Conservation (phyloP, 2,797 vertebrate genomes). For the Clarias laeviceps region DNA sequence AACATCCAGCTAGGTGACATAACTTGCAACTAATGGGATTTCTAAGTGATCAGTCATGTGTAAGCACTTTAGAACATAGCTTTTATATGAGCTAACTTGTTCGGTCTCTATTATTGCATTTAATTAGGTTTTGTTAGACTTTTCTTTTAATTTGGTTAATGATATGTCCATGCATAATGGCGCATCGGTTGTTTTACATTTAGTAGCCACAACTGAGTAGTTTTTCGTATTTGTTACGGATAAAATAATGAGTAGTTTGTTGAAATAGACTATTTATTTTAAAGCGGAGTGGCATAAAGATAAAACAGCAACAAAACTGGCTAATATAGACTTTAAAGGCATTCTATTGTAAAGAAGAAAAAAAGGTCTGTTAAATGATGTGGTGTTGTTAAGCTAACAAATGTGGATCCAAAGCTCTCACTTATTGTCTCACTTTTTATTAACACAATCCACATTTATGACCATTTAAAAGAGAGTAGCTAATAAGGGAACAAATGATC, state of each 20-base stretch:
- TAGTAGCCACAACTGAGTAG: slow-evolving; percentile 35
- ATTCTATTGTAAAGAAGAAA: not conserved
- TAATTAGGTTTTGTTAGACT: slow-evolving; percentile 30
- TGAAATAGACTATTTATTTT: slow-evolving; percentile 22
- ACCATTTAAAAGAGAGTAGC: not conserved
- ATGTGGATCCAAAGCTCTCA: not conserved
- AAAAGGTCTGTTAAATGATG: too few relatives aligned
- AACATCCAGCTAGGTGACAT: not conserved
- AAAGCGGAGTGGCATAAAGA: slow-evolving; percentile 17
- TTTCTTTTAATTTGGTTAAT: slow-evolving; percentile 38
- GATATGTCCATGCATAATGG: slow-evolving; percentile 34
- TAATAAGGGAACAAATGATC: not conserved
- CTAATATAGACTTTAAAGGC: slow-evolving; percentile 9
- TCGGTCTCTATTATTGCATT: slow-evolving; percentile 21
- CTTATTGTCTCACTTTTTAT: not conserved
- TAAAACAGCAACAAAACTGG: slow-evolving; percentile 8
- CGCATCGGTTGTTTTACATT: slow-evolving; percentile 21
- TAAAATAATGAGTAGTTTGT: slow-evolving; percentile 29
- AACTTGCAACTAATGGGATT: slow-evolving; percentile 2
- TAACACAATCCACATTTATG: not conserved
- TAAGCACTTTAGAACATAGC: slow-evolving; percentile 4
- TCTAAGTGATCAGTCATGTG: not conserved
- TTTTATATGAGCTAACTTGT: slow-evolving; percentile 11
- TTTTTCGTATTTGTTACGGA: slow-evolving; percentile 32
- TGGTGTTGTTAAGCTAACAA: not conserved